Percentiles rank a stretch among this genome's conserved stretches.
These are phyloP conservation scores for Leptinotarsa tumamoca DNA, from an alignment of 2,888 invertebrate genomes.

Conservation along the genomic window DNA sequence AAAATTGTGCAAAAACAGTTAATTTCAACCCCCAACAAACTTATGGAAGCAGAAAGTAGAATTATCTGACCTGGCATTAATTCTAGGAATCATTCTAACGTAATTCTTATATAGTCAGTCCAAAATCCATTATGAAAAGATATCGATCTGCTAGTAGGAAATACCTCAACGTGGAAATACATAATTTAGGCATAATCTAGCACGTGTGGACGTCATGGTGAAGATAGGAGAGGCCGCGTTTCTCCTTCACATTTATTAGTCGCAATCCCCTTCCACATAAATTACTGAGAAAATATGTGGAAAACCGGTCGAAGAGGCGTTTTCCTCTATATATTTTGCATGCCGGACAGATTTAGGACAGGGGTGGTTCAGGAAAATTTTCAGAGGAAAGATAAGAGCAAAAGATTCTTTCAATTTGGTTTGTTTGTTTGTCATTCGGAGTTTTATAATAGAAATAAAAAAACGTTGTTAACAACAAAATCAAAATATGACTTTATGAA, in stretches of 20 bases:
- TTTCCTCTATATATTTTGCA: conserved; percentile 19
- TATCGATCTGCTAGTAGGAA: conserved; percentile 5
- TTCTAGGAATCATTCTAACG: neutral
- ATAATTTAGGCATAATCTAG: conserved; percentile 22
- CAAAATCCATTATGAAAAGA: conserved; percentile 2
- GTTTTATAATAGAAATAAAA: too few species aligned
- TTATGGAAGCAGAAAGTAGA: too few species aligned
- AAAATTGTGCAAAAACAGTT: too few species aligned
- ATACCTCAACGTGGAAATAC: conserved; percentile 15
- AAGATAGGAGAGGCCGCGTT: conserved; percentile 19
- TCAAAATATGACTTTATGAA: too few species aligned
- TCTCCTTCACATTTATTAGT: conserved; percentile 21
- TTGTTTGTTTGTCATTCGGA: neutral
- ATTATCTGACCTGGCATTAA: too few species aligned
- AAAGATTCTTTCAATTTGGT: neutral
- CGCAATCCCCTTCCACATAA: conserved; percentile 19
- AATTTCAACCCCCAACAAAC: too few species aligned
- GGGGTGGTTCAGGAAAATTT: neutral
- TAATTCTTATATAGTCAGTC: neutral
- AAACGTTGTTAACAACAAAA: too few species aligned
- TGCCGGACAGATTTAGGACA: conserved; percentile 7
- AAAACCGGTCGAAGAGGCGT: conserved; percentile 16
- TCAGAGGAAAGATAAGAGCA: neutral
- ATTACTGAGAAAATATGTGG: conserved; percentile 21
- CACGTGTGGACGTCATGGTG: conserved; percentile 17